A percentile compares a stretch with the other conserved stretches of the same genome.
These are phyloP conservation scores for Muscicapa adusta DNA, from an alignment of 2,113 vertebrate genomes.

Conservation along the genomic window DNA sequence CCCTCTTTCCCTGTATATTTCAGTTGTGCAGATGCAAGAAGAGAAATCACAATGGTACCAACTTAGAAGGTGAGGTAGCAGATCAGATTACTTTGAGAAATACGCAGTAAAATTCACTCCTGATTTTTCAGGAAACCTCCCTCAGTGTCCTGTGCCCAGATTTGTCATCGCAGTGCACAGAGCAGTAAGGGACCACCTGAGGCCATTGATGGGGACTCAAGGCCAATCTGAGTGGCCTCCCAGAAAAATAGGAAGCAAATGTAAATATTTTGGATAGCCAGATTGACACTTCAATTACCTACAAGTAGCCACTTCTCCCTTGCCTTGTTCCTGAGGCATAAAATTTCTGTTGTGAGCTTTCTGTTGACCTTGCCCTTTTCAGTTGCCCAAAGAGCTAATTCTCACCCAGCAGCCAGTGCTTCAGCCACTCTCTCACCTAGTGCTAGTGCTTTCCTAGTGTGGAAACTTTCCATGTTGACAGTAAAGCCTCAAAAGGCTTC, in stretches of 20 bases:
- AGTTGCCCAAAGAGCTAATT: not conserved
- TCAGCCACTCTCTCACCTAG: not conserved
- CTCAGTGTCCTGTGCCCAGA: not conserved
- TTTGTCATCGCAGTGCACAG: not conserved
- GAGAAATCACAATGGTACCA: not conserved
- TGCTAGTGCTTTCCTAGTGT: not conserved
- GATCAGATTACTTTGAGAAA: not conserved
- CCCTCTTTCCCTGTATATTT: not conserved
- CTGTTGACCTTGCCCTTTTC: not conserved
- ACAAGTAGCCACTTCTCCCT: not conserved
- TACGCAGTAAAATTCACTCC: not conserved
- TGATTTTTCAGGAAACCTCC: not conserved
- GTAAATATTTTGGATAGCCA: not conserved
- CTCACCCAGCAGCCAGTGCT: not conserved
- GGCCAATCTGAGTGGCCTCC: not conserved
- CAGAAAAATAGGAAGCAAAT: not conserved
- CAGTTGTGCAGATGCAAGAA: not conserved
- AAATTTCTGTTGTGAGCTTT: not conserved
- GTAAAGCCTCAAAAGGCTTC: not conserved
- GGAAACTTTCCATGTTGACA: not conserved
- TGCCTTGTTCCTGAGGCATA: not conserved
- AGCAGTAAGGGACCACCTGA: not conserved
- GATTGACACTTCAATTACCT: not conserved
- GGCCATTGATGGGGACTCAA: not conserved
- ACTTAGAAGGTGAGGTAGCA: not conserved